Evolutionary conservation across 2,113 vertebrate species (phyloP).

Genomic region (Chiloscyllium plagiosum): DNA sequence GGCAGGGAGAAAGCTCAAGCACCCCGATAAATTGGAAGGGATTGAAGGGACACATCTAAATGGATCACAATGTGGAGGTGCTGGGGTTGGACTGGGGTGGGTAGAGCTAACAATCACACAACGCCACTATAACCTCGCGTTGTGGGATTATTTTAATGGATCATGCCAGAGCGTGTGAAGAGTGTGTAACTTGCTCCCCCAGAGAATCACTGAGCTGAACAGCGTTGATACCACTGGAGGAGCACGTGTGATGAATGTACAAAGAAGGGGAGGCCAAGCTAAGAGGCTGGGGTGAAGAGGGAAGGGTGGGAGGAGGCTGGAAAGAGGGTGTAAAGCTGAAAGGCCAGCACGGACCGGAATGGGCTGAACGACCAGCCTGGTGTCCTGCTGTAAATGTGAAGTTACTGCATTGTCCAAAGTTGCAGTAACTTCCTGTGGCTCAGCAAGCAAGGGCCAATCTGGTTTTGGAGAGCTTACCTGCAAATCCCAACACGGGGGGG

Average conservation of each 20-base stretch:
- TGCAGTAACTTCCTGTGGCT: neutral
- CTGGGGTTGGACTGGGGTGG: no score
- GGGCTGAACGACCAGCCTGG: neutral
- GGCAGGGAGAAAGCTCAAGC: neutral
- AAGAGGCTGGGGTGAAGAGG: no score
- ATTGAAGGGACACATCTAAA: neutral
- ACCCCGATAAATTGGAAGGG: neutral
- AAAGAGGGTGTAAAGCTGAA: no score
- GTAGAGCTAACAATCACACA: no score
- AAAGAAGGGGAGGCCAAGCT: no score
- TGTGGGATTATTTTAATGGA: no score
- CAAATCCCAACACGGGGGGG: slow-evolving; percentile 78
- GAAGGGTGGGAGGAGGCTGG: no score
- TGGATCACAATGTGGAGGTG: neutral
- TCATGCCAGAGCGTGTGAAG: neutral
- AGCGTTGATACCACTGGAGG: neutral
- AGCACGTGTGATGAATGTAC: neutral
- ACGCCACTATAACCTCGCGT: no score
- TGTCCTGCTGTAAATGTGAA: neutral
- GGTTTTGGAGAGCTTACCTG: slow-evolving; percentile 52
- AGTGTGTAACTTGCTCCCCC: neutral
- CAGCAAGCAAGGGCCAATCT: neutral
- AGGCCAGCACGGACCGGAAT: no score
- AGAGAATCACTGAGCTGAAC: neutral
- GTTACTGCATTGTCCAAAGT: neutral